These are phyloP conservation scores for Microtus pennsylvanicus DNA, from an alignment of 2,113 vertebrate genomes.

Conservation along the genomic window DNA sequence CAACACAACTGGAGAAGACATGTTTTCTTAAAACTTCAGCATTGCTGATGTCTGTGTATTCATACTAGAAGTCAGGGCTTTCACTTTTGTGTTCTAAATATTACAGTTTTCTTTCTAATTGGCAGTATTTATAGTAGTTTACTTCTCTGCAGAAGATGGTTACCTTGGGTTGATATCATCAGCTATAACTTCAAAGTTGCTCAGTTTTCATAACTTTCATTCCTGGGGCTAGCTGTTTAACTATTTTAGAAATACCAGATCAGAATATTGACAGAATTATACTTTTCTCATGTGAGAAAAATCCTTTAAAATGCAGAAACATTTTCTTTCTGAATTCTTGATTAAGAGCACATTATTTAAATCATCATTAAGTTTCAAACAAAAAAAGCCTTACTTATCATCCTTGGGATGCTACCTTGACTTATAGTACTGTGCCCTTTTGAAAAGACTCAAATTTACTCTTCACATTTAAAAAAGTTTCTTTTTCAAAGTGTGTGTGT, in stretches of 20 bases:
- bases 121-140: not conserved
- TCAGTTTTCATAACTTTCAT: conserved; percentile 16
- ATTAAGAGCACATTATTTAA: not conserved
- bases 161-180: not conserved
- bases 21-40: not conserved
- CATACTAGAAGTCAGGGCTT: not conserved
- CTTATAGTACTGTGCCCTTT: not conserved
- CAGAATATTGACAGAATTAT: conserved; percentile 7
- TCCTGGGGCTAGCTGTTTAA: not conserved
- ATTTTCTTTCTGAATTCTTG: not conserved
- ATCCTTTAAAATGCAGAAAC: not conserved
- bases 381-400: not conserved
- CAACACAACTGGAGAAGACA: too few relatives aligned
- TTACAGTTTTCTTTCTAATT: conserved; percentile 15
- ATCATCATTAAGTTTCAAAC: conserved; percentile 23
- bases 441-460: conserved; percentile 10
- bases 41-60: not conserved
- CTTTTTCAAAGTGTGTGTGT: not conserved
- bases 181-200: not conserved
- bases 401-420: not conserved
- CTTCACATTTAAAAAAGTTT: not conserved
- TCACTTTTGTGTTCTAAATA: not conserved
- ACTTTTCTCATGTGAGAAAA: conserved; percentile 5
- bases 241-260: conserved; percentile 19
- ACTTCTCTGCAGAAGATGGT: not conserved